Evolutionary conservation across 2,888 invertebrate genomes (phyloP), one percentile per base, ranked within the genome.

Genomic region (Congeria kusceri): DNA sequence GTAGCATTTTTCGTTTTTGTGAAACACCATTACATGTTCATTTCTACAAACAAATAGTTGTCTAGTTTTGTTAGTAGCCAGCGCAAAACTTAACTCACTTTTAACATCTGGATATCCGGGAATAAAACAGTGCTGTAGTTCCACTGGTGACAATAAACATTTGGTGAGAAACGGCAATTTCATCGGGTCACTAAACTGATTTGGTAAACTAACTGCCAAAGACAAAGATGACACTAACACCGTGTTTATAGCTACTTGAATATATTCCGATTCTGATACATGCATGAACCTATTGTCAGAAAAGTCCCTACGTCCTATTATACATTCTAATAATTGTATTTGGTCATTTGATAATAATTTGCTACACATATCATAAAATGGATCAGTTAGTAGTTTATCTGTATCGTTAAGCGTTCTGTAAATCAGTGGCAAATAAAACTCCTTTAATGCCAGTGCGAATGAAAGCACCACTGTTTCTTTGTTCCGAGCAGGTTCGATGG

Each of bases 301-400:
- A 61, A 80, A 75, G 59, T 76, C 68, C 27, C 62, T 28, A 23
- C 28, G 71, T 13, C 80, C 75, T 27, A 67, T 20, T 3, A 80
- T 27, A 59, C 72, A 72, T 29, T 64, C 23, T 15, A 80, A 23
- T 28, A 76, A 68, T 3, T 0, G 28, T 27, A 27, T 4, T 11
- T 49, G 27, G 11, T 47, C n/a, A 4, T 2, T 1, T 7, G 59
- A 39, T 27, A 7, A 9, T 9, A 23, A 25, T 39, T 53, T 44
- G 11, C 32, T 20, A 13, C 23, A 44, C 32, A n/a, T 0, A 13
- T 71, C 29, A 2, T 63, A n/a, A 28, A 80, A 20, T 32, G 49
- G 7, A 3, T 3, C 13, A 7, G 75, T 67, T 11, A 46, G 53
- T 13, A 15, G 27, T 39, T 46, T 72, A 0, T 27, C 25, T 4